Conservation (phyloP, 2,113 vertebrate species). For the Protobothrops flavoviridis region DNA sequence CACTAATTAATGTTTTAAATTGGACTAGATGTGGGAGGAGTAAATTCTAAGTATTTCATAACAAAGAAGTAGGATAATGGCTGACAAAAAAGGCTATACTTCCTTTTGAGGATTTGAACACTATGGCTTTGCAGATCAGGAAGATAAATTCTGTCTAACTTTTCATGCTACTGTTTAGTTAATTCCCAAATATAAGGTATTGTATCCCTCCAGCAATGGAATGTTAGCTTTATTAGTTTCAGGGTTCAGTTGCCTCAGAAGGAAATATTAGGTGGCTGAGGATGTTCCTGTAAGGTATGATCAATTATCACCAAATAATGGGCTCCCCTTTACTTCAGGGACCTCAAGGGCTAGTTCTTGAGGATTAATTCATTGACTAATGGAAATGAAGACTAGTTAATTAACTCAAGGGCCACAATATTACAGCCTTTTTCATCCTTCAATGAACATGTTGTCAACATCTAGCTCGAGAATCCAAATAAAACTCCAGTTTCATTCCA, state of each 20-base stretch:
- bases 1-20: constrained; percentile 70
- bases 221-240: not conserved
- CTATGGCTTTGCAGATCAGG: not conserved
- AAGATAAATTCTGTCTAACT: not conserved
- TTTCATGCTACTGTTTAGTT: not conserved
- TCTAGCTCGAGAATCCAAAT: too few species aligned
- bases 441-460: not conserved
- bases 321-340: not conserved
- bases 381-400: not conserved
- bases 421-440: not conserved
- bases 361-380: not conserved
- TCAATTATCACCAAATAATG: not conserved
- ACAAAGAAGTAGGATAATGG: not conserved
- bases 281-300: not conserved
- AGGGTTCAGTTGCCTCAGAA: not conserved
- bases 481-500: too few species aligned
- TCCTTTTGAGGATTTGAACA: constrained; percentile 1
- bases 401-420: not conserved
- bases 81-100: constrained; percentile 9
- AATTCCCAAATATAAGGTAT: not conserved
- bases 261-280: not conserved
- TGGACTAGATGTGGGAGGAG: constrained; percentile 19
- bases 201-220: not conserved
- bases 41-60: not conserved
- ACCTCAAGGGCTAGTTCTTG: not conserved